Conservation (phyloP, 2,113 vertebrate genomes). For the pig (Sus scrofa) region DNA sequence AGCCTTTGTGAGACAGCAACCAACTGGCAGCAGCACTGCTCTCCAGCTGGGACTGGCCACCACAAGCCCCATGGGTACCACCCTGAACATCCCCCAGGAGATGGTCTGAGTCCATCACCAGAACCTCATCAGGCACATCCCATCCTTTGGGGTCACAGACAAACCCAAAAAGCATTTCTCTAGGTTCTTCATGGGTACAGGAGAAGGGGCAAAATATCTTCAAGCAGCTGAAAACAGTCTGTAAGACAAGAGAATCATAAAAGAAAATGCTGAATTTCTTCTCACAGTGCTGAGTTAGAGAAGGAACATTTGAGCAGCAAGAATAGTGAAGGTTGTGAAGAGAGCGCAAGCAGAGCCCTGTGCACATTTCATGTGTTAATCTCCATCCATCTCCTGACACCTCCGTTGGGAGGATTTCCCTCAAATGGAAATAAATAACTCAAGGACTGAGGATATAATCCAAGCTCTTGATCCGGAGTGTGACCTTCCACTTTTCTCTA, state of each 20-base stretch:
- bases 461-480: constrained; percentile 62
- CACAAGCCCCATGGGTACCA: accelerated
- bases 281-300: background rate
- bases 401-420: constrained; percentile 56
- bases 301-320: background rate
- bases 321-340: background rate
- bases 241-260: background rate
- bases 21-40: too few species aligned
- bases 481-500: constrained; percentile 79
- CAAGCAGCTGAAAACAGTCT: background rate
- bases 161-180: background rate
- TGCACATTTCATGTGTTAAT: constrained; percentile 36
- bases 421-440: constrained; percentile 80
- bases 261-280: constrained; percentile 36
- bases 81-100: background rate
- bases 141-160: background rate
- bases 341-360: background rate
- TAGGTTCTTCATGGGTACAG: background rate
- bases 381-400: constrained; percentile 57
- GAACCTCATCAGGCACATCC: background rate
- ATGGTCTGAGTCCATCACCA: background rate
- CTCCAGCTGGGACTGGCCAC: too few species aligned
- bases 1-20: accelerated
- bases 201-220: background rate
- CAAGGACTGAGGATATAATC: constrained; percentile 39